Conservation (phyloP, 2,113 vertebrate genomes). For the Nycticebus coucang region DNA sequence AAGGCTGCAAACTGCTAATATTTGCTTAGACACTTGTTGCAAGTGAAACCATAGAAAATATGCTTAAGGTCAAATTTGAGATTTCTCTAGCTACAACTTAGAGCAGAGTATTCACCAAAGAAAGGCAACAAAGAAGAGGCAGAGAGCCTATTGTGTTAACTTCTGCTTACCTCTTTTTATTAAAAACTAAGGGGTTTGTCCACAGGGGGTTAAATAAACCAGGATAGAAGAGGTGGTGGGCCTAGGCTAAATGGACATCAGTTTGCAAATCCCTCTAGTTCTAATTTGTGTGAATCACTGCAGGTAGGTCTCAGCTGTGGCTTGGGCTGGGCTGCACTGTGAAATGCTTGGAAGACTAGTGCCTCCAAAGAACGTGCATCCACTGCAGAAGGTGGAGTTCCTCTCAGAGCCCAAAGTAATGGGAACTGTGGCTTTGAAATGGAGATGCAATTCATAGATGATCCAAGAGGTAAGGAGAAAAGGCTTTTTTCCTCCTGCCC, state of each 20-base stretch:
- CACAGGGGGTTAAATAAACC: neutral
- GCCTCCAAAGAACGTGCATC: neutral
- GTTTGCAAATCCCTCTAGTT: neutral
- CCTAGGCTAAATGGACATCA: neutral
- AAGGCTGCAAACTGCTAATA: constrained; percentile 51
- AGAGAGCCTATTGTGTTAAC: neutral
- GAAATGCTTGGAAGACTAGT: neutral
- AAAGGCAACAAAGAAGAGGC: neutral
- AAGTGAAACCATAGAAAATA: constrained; percentile 60
- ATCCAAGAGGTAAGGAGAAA: neutral
- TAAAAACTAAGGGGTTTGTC: neutral
- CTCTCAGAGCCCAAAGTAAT: neutral
- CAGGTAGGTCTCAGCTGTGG: neutral
- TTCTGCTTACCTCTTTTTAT: neutral
- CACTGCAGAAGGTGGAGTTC: neutral
- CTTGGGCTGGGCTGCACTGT: neutral
- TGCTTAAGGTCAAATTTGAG: constrained; percentile 25
- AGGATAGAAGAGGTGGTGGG: neutral
- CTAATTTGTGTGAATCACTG: neutral
- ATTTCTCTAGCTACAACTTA: constrained; percentile 9
- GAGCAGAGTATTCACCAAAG: neutral
- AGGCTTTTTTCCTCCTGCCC: neutral
- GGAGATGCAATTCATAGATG: neutral
- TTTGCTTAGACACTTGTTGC: constrained; percentile 44
- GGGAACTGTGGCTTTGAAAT: neutral